Conservation (phyloP, 2,888 invertebrate species). For the Papilio gigon region DNA sequence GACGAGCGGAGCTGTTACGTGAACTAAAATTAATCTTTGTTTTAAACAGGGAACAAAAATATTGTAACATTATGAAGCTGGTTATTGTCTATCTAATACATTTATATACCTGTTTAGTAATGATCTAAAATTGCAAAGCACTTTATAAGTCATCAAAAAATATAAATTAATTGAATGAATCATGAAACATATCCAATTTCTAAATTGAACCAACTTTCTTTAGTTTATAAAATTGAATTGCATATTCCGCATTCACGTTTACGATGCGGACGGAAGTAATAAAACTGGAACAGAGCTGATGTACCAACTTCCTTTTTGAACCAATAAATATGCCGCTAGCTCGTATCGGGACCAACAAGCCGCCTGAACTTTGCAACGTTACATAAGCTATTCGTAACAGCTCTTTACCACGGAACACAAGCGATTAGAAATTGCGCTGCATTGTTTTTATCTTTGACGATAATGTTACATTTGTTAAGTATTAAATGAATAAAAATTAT, state of each 20-base stretch:
- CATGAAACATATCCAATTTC: conserved; percentile 11
- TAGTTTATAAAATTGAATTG: background rate
- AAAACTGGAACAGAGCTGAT: conserved; percentile 14
- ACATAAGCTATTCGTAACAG: background rate
- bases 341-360: background rate
- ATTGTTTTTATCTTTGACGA: no score
- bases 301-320: conserved; percentile 12
- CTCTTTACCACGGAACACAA: background rate
- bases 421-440: no score
- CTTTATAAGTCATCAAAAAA: no score
- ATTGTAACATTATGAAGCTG: no score
- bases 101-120: no score
- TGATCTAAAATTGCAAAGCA: no score
- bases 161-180: no score
- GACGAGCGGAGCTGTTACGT: conserved; percentile 30
- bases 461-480: no score
- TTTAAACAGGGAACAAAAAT: background rate
- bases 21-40: background rate
- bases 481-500: no score
- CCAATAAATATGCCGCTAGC: conserved; percentile 16
- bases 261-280: conserved; percentile 26
- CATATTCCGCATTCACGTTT: conserved; percentile 3
- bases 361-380: background rate
- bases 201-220: background rate
- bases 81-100: no score